Evolutionary conservation across 2,113 vertebrate genomes (phyloP).

Genomic region (Jacana jacana): DNA sequence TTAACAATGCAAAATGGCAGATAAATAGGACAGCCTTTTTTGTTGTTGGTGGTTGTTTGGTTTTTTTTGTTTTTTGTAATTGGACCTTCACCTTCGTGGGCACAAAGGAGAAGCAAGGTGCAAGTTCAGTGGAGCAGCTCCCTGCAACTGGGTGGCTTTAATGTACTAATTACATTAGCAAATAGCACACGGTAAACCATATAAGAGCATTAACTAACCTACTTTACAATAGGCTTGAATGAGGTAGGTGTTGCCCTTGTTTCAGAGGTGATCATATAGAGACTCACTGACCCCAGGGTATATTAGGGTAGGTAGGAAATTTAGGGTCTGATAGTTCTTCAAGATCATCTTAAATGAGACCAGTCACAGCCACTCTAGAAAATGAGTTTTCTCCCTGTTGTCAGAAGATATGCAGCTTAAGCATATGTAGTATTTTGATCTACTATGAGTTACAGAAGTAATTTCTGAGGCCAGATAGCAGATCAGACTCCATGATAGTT

Average conservation of each 20-base stretch:
- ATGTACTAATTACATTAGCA: constrained; percentile 41
- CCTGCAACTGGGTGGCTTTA: background rate
- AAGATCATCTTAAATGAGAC: background rate
- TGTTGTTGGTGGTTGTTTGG: no score
- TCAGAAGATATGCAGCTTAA: background rate
- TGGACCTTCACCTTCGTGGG: background rate
- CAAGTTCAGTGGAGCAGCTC: background rate
- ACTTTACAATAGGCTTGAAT: background rate
- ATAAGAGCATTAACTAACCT: background rate
- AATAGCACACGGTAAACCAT: background rate
- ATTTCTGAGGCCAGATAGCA: background rate
- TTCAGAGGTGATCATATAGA: background rate
- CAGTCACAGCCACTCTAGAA: background rate
- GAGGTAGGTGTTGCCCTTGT: background rate
- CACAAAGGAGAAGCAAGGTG: background rate
- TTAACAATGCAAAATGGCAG: constrained; percentile 19
- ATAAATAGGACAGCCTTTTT: background rate
- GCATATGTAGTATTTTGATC: background rate
- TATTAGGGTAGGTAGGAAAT: background rate
- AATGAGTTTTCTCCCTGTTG: background rate
- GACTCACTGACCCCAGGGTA: background rate
- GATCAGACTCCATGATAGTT: background rate
- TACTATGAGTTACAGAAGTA: background rate
- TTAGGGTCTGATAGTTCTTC: background rate
- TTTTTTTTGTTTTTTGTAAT: background rate